Base-by-base conservation (phyloP, 1,140 invertebrate species). In the Drosophila obscura region DNA sequence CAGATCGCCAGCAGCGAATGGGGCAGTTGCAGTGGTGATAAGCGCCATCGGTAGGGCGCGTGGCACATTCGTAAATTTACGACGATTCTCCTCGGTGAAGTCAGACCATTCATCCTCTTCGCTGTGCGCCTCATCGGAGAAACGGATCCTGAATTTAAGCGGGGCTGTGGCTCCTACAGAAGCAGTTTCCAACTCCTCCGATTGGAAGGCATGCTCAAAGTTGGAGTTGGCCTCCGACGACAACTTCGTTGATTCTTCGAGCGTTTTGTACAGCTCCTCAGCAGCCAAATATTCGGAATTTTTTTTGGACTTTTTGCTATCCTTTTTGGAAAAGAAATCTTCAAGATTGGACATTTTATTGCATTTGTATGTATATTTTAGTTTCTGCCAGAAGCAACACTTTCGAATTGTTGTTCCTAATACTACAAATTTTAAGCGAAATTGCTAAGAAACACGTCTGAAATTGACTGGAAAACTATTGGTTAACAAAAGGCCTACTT, bases 311-410 rank as follows among this genome's bases (percentile, higher is more conserved):
- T 75, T 78, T 45, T 81, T 85, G 2, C 57, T 72, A 49, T 85
- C 82, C 62, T 82, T 85, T 52, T 85, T 85, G 16, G 82, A 83
- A 65, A 85, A 85, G 59, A 87, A 85, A 81, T 85, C 82, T 31
- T 85, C 82, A 43, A 85, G 65, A 68, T 35, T 60, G 52, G 78
- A 82, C 82, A 85, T 87, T 53, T 63, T 48, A 7, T 6, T 5
- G 15, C n/a, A 7, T 35, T 49, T 41, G 4, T 41, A 49, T 59
- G 22, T 19, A 31, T 39, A 13, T 39, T 46, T 22, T 22, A 39
- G 46, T 45, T 43, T 13, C 39, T 55, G 13, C 26, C 8, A 5
- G 50, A 15, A 48, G 2, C 39, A 67, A 69, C 15, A 73, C 65
- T 57, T 64, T 66, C 15, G 71, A 56, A 26, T 56, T 56, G 45